phyloP scores from a whole-genome alignment of 2,888 invertebrate genomes.

The Napeogenes sylphis region DNA sequence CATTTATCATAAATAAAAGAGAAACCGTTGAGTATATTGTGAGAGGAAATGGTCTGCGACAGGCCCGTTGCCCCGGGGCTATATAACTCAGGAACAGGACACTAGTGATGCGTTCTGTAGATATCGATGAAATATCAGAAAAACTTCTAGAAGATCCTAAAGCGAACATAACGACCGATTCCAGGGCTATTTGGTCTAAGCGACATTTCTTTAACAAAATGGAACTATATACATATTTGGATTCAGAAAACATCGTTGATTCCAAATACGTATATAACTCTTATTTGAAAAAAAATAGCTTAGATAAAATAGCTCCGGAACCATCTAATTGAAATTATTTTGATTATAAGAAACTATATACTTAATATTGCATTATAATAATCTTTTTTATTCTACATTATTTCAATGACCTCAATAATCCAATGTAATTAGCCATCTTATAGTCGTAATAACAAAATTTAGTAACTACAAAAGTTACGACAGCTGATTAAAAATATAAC shows the following conservation, averaged over 20 bases:
- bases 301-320: no score
- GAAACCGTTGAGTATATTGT: slow-evolving; percentile 30
- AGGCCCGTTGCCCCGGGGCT: slow-evolving; percentile 37
- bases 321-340: no score
- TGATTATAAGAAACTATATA: not conserved
- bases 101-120: slow-evolving; percentile 13
- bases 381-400: slow-evolving; percentile 12
- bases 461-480: not conserved
- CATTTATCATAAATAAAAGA: slow-evolving; percentile 33
- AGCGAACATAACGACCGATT: not conserved
- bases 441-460: not conserved
- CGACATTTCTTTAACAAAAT: no score
- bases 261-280: no score
- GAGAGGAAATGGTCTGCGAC: slow-evolving; percentile 40
- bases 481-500: not conserved
- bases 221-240: no score
- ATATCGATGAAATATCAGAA: not conserved
- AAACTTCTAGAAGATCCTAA: not conserved
- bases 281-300: no score
- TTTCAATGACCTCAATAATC: slow-evolving; percentile 18
- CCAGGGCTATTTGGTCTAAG: no score
- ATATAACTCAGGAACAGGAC: slow-evolving; percentile 33
- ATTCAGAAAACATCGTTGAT: no score
- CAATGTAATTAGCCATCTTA: not conserved
- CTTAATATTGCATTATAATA: not conserved